Base-by-base conservation (phyloP, 2,797 vertebrate genomes). In the Silurus aristotelis region DNA sequence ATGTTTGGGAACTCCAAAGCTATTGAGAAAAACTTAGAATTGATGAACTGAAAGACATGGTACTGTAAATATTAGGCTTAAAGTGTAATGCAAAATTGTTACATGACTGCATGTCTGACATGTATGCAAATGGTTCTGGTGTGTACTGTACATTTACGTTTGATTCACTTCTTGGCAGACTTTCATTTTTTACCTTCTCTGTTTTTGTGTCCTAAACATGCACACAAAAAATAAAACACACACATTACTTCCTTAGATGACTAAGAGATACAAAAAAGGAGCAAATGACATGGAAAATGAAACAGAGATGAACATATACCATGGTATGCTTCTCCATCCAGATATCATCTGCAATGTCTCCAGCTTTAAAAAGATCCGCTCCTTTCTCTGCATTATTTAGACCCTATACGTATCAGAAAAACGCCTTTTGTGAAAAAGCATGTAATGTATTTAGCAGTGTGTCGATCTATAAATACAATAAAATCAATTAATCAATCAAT, bases 141-240 rank as follows among this genome's bases (percentile, higher is more conserved):
- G 31, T 38, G 25, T 60, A 58, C 58, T 38, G 48, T 6, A 17
- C 6, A 58, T 52, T 87, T 25, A 94, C 94, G 90, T 93, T 91
- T 0, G 17, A 1, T 55, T 89, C 90, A 48, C n/a, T 85, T 25
- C 20, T 82, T n/a, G 3, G 2, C 19, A 86, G 91, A 79, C 83
- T 88, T 1, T 85, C 3, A 1, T 1, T 83, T 90, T 90, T 92
- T 1, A 80, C 31, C 87, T 92, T 94, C 0, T 43, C 82, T 0
- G n/a, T 0, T 75, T 93, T 94, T 70, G 90, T 91, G 87, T 95
- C 87, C 80, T 85, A 63, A 56, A 8, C 3, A 82, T 17, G 71
- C 25, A 76, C 8, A 61, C 7, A 46, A n/a, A 64, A 38, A 1
- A 52, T 10, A 52, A 6, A 9, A 5, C 10, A 64, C 78, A 52